phyloP scores from a whole-genome alignment of 2,888 invertebrate genomes.

The Callimorpha dominula region DNA sequence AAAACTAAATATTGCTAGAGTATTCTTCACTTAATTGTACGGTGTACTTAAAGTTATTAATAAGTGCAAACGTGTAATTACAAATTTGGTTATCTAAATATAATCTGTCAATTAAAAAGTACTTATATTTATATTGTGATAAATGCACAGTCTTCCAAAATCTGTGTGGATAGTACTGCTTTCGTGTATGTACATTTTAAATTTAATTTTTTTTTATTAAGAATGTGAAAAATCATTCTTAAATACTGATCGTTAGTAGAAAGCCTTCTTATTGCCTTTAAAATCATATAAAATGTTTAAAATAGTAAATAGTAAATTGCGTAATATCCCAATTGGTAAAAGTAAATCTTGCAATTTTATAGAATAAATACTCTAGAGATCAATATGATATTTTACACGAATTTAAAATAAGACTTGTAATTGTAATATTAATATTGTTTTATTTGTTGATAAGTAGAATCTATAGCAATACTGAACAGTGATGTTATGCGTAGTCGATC shows the following conservation, averaged over 20 bases:
- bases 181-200: background rate
- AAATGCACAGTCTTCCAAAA: conserved; percentile 43
- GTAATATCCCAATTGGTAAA: background rate
- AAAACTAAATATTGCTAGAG: background rate
- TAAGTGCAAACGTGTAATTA: conserved; percentile 18
- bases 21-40: background rate
- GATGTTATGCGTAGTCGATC: background rate
- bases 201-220: too few species aligned
- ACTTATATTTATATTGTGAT: conserved; percentile 30
- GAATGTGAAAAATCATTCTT: too few species aligned
- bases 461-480: background rate
- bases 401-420: conserved; percentile 16
- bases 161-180: conserved; percentile 21
- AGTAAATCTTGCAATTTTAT: background rate
- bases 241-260: background rate
- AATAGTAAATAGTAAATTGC: background rate
- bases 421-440: conserved; percentile 2
- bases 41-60: conserved; percentile 2
- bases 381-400: conserved; percentile 14
- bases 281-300: background rate
- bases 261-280: background rate
- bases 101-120: conserved; percentile 36
- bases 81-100: conserved; percentile 9
- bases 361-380: background rate
- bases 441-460: conserved; percentile 1